phyloP scores from a whole-genome alignment of 2,797 vertebrate species.

The Danio choprae region DNA sequence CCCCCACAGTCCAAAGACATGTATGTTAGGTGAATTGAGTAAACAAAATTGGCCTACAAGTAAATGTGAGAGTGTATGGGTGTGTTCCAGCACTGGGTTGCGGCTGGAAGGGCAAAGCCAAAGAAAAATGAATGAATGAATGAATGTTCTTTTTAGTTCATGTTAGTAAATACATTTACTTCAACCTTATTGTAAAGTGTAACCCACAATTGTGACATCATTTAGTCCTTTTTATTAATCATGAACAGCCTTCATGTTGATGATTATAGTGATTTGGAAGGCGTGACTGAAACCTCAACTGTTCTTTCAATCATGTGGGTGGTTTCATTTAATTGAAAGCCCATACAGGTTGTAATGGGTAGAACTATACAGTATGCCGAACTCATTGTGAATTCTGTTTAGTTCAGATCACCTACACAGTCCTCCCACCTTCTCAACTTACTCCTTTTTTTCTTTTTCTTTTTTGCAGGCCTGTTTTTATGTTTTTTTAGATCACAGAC shows the following conservation, averaged over 20 bases:
- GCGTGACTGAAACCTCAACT: neutral
- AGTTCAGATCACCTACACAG: slow-evolving; percentile 21
- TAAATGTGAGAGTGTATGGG: too few species aligned
- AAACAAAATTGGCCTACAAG: too few species aligned
- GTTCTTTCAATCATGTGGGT: neutral
- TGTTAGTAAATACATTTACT: too few species aligned
- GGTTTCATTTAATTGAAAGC: neutral
- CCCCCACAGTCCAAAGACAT: too few species aligned
- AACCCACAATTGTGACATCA: neutral
- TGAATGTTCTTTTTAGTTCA: neutral
- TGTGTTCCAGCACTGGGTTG: too few species aligned
- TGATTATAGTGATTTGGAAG: neutral
- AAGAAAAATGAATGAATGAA: too few species aligned
- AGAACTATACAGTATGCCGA: neutral
- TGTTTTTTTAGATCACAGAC: neutral
- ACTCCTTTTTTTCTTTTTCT: neutral
- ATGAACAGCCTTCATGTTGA: too few species aligned
- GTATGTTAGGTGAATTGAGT: too few species aligned
- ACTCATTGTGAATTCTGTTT: neutral
- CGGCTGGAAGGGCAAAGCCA: too few species aligned
- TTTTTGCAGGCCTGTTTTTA: neutral
- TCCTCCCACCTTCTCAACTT: neutral
- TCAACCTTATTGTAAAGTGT: too few species aligned
- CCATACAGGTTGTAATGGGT: neutral
- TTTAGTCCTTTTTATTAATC: neutral